Conservation (phyloP, 1,140 invertebrate genomes). For the Aphelenchoides fujianensis region DNA sequence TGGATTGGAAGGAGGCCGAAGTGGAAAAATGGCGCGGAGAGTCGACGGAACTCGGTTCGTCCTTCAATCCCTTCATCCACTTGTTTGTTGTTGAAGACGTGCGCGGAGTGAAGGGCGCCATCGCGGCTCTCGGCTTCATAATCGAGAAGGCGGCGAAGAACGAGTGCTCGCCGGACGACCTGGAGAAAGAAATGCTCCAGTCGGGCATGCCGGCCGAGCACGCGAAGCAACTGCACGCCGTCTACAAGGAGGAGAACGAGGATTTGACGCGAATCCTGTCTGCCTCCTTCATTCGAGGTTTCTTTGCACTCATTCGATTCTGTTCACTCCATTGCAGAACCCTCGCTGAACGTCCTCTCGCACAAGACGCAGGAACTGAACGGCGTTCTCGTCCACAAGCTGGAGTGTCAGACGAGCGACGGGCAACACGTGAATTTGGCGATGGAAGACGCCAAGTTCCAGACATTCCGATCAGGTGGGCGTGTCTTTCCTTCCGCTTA, state of each 20-base stretch:
- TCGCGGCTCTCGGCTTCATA: conserved; percentile 43
- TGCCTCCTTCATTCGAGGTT: neutral
- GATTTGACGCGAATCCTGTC: conserved; percentile 16
- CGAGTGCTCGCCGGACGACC: conserved; percentile 31
- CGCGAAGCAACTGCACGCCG: conserved; percentile 19
- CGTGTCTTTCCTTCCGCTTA: neutral
- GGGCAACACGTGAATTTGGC: conserved; percentile 31
- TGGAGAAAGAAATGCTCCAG: conserved; percentile 47
- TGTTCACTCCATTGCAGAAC: conserved; percentile 12
- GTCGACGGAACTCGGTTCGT: neutral
- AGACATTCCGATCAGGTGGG: conserved; percentile 21
- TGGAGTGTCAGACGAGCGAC: conserved; percentile 13
- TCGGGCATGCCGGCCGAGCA: conserved; percentile 38
- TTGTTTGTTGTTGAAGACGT: conserved; percentile 33
- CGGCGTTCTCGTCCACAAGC: conserved; percentile 2
- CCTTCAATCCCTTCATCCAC: too few species aligned
- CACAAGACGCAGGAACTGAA: conserved; percentile 1
- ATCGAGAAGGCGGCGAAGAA: conserved; percentile 47
- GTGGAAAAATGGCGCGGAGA: conserved; percentile 11
- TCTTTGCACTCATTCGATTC: neutral
- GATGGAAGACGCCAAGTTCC: conserved; percentile 18
- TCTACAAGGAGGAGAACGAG: conserved; percentile 24
- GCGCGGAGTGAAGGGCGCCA: conserved; percentile 33
- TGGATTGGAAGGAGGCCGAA: conserved; percentile 26
- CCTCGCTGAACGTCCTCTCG: conserved; percentile 13